These are phyloP conservation scores for Anser cygnoides DNA, from an alignment of 2,113 vertebrate genomes.

Conservation along the genomic window DNA sequence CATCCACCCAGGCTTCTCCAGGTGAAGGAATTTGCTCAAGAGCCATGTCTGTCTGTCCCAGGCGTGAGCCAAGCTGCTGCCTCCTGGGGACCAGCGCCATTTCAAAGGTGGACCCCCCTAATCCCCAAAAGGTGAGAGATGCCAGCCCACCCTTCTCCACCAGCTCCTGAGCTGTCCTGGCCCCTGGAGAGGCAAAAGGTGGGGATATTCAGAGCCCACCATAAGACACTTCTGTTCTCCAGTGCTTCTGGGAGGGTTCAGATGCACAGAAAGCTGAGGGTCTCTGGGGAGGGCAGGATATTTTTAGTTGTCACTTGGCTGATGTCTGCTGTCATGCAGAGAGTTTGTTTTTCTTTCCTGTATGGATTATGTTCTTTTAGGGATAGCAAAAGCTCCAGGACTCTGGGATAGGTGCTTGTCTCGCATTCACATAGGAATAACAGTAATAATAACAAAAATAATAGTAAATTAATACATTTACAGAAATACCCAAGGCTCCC, in stretches of 20 bases:
- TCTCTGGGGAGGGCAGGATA: slow-evolving; percentile 46
- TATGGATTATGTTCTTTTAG: slow-evolving; percentile 66
- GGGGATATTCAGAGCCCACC: not conserved
- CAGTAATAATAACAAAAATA: slow-evolving; percentile 39
- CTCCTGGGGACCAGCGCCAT: not conserved
- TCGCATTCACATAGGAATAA: slow-evolving; percentile 54
- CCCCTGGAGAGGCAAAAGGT: not conserved
- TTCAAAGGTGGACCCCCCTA: not conserved
- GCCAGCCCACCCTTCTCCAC: not conserved
- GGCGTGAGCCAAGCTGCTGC: not conserved
- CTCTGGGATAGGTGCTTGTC: slow-evolving; percentile 69
- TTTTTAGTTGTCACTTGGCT: slow-evolving; percentile 65
- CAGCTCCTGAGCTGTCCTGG: not conserved
- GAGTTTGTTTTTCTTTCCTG: slow-evolving; percentile 68
- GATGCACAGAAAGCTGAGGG: slow-evolving; percentile 20
- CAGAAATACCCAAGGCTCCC: not conserved
- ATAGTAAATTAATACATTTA: not conserved
- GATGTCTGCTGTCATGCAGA: slow-evolving; percentile 57
- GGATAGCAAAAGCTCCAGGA: slow-evolving; percentile 8
- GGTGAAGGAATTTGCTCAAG: not conserved
- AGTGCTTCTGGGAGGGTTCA: slow-evolving; percentile 7
- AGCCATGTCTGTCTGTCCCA: not conserved
- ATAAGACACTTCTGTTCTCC: not conserved
- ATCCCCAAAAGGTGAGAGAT: not conserved
- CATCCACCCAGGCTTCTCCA: not conserved